Conservation (phyloP, 2,888 invertebrate species). For the Callinectes sapidus region DNA sequence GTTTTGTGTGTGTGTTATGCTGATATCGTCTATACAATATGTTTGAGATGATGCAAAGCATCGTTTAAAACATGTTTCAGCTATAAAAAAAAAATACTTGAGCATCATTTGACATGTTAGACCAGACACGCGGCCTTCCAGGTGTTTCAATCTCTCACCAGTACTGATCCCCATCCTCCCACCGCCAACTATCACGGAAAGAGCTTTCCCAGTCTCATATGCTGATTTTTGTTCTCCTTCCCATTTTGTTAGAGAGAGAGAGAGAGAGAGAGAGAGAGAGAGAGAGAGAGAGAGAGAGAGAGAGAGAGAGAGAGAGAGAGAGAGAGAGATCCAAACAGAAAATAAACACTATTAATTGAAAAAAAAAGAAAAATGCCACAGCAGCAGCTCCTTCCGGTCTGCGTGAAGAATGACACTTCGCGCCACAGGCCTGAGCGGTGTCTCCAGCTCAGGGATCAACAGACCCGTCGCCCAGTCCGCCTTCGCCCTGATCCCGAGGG, state of each 20-base stretch:
- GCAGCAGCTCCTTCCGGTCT: background rate
- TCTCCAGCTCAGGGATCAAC: conserved; percentile 12
- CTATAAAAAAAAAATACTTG: too few species aligned
- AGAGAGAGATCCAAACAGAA: background rate
- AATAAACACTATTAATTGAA: background rate
- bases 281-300: conserved; percentile 39
- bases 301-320: conserved; percentile 37
- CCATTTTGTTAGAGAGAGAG: background rate
- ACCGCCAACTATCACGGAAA: too few species aligned
- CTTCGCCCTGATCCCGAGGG: background rate
- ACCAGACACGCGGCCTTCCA: too few species aligned
- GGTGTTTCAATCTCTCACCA: too few species aligned
- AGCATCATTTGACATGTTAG: too few species aligned
- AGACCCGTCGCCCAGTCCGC: background rate
- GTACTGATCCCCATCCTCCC: too few species aligned
- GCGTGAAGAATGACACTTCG: background rate
- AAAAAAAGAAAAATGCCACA: background rate
- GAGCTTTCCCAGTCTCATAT: too few species aligned
- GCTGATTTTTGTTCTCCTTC: too few species aligned
- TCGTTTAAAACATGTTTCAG: too few species aligned
- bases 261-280: conserved; percentile 26
- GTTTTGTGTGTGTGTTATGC: too few species aligned
- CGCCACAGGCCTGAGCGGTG: background rate
- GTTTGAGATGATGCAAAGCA: too few species aligned
- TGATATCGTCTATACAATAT: too few species aligned